Evolutionary conservation across 2,797 vertebrate genomes (phyloP), one percentile per base, ranked within the genome.

Genomic region (Mus spretus): DNA sequence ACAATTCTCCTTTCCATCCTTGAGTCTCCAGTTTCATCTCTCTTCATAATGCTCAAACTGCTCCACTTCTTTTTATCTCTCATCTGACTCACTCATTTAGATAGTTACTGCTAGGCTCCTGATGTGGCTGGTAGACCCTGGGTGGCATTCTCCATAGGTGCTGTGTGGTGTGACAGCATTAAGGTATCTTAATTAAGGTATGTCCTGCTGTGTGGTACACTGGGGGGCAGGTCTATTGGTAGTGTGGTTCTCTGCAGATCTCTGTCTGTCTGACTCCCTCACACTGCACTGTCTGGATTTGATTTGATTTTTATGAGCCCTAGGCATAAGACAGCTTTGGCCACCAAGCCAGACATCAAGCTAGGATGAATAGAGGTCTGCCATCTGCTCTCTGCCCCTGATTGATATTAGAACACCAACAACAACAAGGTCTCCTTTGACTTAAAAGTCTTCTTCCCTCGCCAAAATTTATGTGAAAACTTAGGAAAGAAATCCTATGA

Each of bases 391-490:
- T 37, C 70, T 72, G 9, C n/a, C n/a, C n/a, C 70, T 72, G n/a
- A 72, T 7, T 72, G 70, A 72, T 19, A 8, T 20, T 37, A 20
- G 70, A 37, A 37, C 8, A 72, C 1, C 17, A 72, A 17, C 67
- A 37, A n/a, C n/a, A 37, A 72, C 70, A 72, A 37, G 67, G n/a
- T 37, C 17, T 72, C 8, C 34, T 72, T 37, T 20, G n/a, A 72
- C 70, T 72, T 37, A 72, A n/a, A n/a, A 72, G 34, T 37, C 67
- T 37, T 44, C 47, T 47, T 59, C 79, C n/a, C 92, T 80, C 86
- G 24, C 79, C 85, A 63, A 17, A 6, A 59, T 72, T 89, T 72
- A 63, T 75, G 50, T 79, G 44, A 95, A 93, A 91, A n/a, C 14
- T 63, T 20, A 86, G 86, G 67, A 83, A 84, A 97, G 31, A 12